Evolutionary conservation across 2,797 vertebrate species (phyloP).

Genomic region (Apodemus agrarius): DNA sequence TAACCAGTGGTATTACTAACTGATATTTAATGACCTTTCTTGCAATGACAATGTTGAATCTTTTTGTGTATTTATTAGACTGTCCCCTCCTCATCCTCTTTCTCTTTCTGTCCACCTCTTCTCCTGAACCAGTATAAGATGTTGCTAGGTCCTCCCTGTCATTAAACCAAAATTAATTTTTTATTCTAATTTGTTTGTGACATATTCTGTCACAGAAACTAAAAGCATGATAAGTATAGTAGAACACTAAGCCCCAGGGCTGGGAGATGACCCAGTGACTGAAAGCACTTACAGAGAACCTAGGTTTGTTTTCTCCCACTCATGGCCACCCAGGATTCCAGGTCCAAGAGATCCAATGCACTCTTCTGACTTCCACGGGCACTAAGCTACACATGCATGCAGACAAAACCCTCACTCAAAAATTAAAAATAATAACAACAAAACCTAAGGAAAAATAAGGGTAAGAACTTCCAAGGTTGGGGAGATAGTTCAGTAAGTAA

Average conservation of each 20-base stretch:
- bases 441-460: not conserved
- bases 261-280: not conserved
- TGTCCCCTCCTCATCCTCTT: not conserved
- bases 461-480: not conserved
- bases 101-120: not conserved
- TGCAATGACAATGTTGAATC: not conserved
- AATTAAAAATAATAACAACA: not conserved
- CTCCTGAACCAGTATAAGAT: not conserved
- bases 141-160: not conserved
- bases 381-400: not conserved
- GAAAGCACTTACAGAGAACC: not conserved
- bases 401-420: not conserved
- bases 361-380: not conserved
- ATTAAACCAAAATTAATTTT: not conserved
- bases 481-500: not conserved
- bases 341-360: not conserved
- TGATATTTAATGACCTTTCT: not conserved
- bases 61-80: too few species aligned
- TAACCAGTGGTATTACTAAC: not conserved
- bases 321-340: not conserved
- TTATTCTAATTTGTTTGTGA: not conserved
- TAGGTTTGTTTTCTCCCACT: not conserved
- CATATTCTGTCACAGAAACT: not conserved
- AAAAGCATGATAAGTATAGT: not conserved
- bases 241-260: not conserved